Conservation (phyloP, 2,888 invertebrate genomes). For the Ryuthela nishihirai region DNA sequence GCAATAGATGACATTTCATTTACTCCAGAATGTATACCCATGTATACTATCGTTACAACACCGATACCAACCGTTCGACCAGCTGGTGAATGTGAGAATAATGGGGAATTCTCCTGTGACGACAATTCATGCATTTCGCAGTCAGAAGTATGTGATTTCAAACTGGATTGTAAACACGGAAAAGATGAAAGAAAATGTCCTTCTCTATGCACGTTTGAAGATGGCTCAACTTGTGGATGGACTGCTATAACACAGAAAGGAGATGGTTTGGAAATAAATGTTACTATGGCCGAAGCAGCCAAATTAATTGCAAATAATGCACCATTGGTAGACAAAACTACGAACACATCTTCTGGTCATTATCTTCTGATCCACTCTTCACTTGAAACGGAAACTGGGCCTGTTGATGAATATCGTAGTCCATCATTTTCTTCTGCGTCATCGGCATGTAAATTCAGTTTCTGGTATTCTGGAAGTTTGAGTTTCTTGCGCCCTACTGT, state of each 20-base stretch:
- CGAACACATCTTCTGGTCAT: conserved; percentile 17
- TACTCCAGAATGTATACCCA: conserved; percentile 23
- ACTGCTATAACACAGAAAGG: neutral
- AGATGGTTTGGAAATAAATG: conserved; percentile 23
- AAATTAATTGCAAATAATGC: conserved; percentile 1
- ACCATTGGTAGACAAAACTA: conserved; percentile 25
- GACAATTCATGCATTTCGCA: conserved; percentile 31
- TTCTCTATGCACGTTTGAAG: conserved; percentile 31
- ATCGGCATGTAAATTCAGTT: conserved; percentile 21
- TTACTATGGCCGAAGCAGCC: conserved; percentile 12
- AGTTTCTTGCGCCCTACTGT: neutral
- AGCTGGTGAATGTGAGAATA: conserved; percentile 14
- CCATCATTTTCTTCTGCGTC: conserved; percentile 16
- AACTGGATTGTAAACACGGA: conserved; percentile 30
- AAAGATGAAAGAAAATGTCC: conserved; percentile 39
- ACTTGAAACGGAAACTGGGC: conserved; percentile 3
- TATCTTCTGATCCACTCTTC: conserved; percentile 19
- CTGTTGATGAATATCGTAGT: conserved; percentile 10
- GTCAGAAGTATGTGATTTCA: conserved; percentile 36
- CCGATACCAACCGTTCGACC: conserved; percentile 30
- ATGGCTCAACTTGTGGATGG: conserved; percentile 29
- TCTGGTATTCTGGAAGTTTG: conserved; percentile 13
- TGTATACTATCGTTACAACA: conserved; percentile 27
- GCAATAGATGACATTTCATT: conserved; percentile 40
- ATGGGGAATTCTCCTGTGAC: conserved; percentile 26